Base-by-base conservation (phyloP, 2,888 invertebrate genomes). In the Polyommatus iphigenia region DNA sequence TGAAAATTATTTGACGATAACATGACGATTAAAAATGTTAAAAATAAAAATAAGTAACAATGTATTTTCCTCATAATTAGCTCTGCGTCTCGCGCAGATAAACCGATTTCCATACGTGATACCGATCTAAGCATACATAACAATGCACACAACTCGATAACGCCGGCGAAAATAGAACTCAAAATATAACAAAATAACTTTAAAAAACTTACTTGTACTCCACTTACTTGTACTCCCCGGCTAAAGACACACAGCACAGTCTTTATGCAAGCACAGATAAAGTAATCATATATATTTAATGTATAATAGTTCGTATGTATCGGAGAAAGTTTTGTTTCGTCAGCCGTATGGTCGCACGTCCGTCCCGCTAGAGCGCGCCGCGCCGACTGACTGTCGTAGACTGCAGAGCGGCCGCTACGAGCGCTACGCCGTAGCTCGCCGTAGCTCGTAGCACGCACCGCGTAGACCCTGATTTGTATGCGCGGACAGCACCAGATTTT, bases 371-470 rank as follows among this genome's bases (percentile, higher is more conserved):
- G 75, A 75, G 75, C 75, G 75, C 75, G 15, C 24, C 29, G 75
- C 75, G 29, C 50, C 54, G 29, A 75, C 75, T 75, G 75, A 29
- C 24, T 1, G 24, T 6, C 18, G 36, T 46, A 41, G n/a, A n/a
- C n/a, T n/a, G n/a, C n/a, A n/a, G 75, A 24, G 29, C 15, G 15
- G 29, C 54, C 2, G 54, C 75, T 75, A 54, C 75, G 75, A 75
- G 50, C 24, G 75, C 46, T 75, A 75, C 75, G 75, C 50, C 75
- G 75, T 75, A 24, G 71, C 73, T 24, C 72, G 24, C 50, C 73
- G 73, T 75, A 24, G 71, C 73, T 24, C 73, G 50, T 73, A 46
- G 24, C 73, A 13, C 75, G 29, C 54, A 50, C 54, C 75, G 46
- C 54, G 75, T 54, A 54, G 54, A 24, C 54, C n/a, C 20, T 18